These are phyloP conservation scores for Pseudomyrmex gracilis DNA, from an alignment of 1,140 invertebrate genomes.

Conservation along the genomic window DNA sequence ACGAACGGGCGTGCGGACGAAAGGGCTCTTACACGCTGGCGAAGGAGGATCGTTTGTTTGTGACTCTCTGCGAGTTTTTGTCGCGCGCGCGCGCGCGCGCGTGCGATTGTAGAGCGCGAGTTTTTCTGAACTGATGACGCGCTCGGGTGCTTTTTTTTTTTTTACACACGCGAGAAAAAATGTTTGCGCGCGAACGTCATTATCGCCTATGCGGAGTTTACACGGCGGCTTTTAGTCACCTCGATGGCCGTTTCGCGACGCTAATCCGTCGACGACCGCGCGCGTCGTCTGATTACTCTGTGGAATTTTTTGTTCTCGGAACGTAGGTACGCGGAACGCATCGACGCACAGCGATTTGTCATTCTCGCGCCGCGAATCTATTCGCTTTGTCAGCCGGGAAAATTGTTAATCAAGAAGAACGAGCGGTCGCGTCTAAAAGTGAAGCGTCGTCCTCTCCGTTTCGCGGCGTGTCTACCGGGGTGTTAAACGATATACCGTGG, in stretches of 20 bases:
- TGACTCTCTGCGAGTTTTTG: constrained; percentile 52
- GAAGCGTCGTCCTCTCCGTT: constrained; percentile 39
- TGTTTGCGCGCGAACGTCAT: constrained; percentile 46
- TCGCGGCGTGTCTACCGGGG: constrained; percentile 12
- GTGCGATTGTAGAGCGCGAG: constrained; percentile 34
- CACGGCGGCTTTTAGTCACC: constrained; percentile 51
- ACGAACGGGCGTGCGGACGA: constrained; percentile 12
- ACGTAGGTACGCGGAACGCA: neutral
- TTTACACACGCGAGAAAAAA: constrained; percentile 45
- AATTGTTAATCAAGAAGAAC: constrained; percentile 29
- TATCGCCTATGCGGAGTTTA: constrained; percentile 49
- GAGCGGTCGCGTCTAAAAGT: constrained; percentile 39
- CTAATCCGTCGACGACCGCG: constrained; percentile 44
- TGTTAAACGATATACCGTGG: constrained; percentile 64
- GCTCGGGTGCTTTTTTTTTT: neutral
- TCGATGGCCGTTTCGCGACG: constrained; percentile 31
- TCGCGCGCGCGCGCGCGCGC: neutral
- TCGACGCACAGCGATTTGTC: constrained; percentile 32
- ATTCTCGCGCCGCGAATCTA: constrained; percentile 24
- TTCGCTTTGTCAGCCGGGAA: constrained; percentile 32
- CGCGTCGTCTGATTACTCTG: constrained; percentile 40
- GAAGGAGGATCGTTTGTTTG: constrained; percentile 47
- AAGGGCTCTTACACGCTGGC: constrained; percentile 45
- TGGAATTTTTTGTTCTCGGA: neutral
- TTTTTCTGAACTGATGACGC: constrained; percentile 46